These are phyloP conservation scores for Ptilonorhynchus violaceus DNA, from an alignment of 2,113 vertebrate species.

Conservation along the genomic window DNA sequence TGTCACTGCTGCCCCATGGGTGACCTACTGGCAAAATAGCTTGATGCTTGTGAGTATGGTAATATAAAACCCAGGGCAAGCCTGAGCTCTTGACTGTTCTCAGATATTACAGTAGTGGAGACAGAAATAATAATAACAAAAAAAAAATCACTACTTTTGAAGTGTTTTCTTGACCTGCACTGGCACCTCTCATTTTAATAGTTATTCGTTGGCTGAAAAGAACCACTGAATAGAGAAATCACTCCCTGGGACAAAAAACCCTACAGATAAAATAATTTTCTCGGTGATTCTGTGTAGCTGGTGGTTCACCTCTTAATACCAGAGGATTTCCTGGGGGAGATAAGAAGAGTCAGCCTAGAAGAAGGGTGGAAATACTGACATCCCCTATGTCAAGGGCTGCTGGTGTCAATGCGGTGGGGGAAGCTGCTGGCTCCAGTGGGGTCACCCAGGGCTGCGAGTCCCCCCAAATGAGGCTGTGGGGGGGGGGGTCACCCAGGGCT, in stretches of 20 bases:
- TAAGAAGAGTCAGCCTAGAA: neutral
- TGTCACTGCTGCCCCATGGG: neutral
- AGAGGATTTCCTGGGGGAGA: neutral
- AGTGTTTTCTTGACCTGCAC: neutral
- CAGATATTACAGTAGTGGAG: neutral
- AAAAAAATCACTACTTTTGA: neutral
- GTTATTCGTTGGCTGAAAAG: neutral
- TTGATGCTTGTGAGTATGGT: neutral
- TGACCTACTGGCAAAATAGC: neutral
- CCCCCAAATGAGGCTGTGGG: too few species aligned
- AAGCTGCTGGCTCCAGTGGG: neutral
- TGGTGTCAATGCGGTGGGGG: neutral
- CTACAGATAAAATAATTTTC: neutral
- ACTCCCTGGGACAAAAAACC: neutral
- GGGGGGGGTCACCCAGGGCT: too few species aligned
- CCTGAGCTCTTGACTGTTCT: neutral
- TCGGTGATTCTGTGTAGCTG: neutral
- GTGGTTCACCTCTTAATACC: neutral
- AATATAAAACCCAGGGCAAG: neutral
- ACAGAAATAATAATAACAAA: too few species aligned
- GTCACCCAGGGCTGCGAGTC: neutral
- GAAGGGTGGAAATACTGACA: neutral
- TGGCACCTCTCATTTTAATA: neutral
- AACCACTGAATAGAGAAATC: neutral
- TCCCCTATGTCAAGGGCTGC: rapidly evolving